Evolutionary conservation across 2,888 invertebrate species (phyloP), one percentile per base, ranked within the genome.

Genomic region (Nomada ruficornis): DNA sequence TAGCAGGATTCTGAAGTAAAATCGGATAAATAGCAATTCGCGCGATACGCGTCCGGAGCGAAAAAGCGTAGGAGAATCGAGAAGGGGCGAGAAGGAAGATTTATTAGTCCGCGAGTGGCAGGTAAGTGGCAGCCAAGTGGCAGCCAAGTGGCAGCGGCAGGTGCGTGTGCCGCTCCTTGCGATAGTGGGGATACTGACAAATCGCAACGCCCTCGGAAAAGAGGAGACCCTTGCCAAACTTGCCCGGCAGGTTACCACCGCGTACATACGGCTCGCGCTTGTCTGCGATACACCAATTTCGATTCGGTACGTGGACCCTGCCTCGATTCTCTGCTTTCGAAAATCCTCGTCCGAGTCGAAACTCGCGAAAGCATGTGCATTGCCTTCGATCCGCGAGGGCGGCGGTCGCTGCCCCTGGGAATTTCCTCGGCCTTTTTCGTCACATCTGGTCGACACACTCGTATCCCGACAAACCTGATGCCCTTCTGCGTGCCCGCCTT

Each of bases 381-480:
- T 11, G 18, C 50, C 23, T 36, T 52, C 73, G 64, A 57, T 36
- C 2, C 11, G 81, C 65, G 59, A 70, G 79, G 81, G 68, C 76
- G 81, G 64, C 74, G 81, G 72, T 73, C 83, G 80, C 73, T 79
- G 83, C 87, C 87, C 84, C 86, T 88, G 92, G 91, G 92, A 89
- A 91, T 92, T 91, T 91, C 86, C 90, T 92, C 82, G 84, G 86
- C 83, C 85, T 87, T 86, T 85, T 80, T 85, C 84, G 70, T 87
- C 89, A 89, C 92, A 92, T 92, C 92, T 92, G 92, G 92, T 77
- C 80, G 82, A 88, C 92, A 90, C 85, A 60, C 70, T 20, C 26
- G 89, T 89, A 89, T 86, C 86, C 84, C 84, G 81, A 74, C 77
- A 76, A 70, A 79, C 68, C 72, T 72, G 75, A 84, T 57, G 80